Base-by-base conservation (phyloP, 1,140 invertebrate genomes). In the Nasonia vitripennis region DNA sequence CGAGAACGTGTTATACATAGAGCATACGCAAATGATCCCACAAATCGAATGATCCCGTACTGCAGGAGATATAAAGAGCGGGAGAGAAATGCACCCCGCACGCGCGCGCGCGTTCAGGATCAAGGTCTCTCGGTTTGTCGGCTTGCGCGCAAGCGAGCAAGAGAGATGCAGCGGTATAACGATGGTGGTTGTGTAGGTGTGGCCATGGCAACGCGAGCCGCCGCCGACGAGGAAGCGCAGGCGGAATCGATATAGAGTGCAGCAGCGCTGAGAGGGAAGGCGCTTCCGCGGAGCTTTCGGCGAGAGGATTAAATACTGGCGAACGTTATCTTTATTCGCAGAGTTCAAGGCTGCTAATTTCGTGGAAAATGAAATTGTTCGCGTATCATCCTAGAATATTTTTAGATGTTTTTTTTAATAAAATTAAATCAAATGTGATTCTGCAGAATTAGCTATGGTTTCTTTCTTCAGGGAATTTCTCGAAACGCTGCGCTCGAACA, bases 211-310 rank as follows among this genome's bases (percentile, higher is more conserved):
- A 91, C 91, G 85, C 75, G 86, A 79, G 85, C 41, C 37, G 6
- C 20, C 17, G 55, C 3, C 6, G 55, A 62, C 14, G 55, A 62
- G 55, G 55, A 62, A 87, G 73, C 86, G 86, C 87, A 37, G 88
- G 34, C 84, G 81, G 70, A 91, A 91, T 91, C 90, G 87, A 91
- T 91, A 45, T 45, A 90, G 88, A 90, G 88, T 90, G 90, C 89
- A 90, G 87, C 87, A 27, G 34, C 3, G 34, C 27, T 34, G 73
- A 23, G 79, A 81, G 81, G 51, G 55, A 62, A 62, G 20, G 55
- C 71, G 81, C n/a, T n/a, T 4, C 41, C 68, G 17, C 41, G 20
- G 5, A 67, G 14, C n/a, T 20, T 67, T 67, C 62, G 62, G n/a
- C 14, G 62, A 67, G 62, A 67, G 62, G 12, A 67, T 67, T 20